A percentile compares a stretch with the other conserved stretches of the same genome.
Conservation (phyloP, 2,113 vertebrate genomes). For the Crotalus helleri region DNA sequence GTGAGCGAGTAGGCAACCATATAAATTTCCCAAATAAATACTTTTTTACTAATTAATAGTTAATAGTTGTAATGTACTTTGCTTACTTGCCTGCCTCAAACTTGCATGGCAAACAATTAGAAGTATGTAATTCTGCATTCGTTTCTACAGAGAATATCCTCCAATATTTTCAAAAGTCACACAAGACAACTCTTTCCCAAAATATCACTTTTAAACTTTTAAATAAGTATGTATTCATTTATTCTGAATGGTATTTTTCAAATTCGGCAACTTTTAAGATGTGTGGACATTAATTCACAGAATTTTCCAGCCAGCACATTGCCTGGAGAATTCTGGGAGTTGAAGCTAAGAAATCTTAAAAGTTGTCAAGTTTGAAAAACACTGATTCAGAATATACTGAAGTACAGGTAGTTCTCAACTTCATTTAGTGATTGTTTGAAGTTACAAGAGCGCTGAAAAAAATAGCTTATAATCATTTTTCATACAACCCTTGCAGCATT, state of each 20-base stretch:
- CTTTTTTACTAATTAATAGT: neutral
- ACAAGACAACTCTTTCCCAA: neutral
- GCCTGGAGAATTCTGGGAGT: neutral
- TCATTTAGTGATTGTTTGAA: neutral
- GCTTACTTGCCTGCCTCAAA: neutral
- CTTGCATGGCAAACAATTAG: neutral
- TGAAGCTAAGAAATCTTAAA: neutral
- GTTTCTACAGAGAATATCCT: neutral
- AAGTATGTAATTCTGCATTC: neutral
- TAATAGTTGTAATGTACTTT: neutral
- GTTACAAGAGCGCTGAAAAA: neutral
- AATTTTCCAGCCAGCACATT: neutral
- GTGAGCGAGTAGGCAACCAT: neutral
- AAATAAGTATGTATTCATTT: neutral
- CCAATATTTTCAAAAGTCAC: neutral
- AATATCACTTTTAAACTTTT: neutral
- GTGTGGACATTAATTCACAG: neutral
- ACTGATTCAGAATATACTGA: neutral
- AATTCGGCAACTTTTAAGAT: neutral
- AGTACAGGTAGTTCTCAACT: neutral
- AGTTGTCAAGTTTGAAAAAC: neutral
- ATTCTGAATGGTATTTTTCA: neutral
- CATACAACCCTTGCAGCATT: neutral
- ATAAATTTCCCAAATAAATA: neutral
- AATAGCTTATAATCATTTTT: neutral